phyloP scores from a whole-genome alignment of 2,797 vertebrate genomes.

The Peromyscus eremicus region DNA sequence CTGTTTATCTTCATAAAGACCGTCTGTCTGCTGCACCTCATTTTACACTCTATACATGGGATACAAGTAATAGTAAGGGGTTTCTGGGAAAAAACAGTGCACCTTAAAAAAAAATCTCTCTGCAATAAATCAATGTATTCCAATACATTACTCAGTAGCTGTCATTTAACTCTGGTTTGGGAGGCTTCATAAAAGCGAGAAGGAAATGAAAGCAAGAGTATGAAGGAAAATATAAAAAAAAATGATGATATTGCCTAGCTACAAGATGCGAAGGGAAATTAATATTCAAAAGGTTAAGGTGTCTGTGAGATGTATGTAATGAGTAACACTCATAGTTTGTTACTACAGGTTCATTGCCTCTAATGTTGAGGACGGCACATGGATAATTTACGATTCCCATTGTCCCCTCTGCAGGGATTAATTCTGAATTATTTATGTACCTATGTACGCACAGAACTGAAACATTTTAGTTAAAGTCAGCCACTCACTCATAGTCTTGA shows the following conservation, averaged over 20 bases:
- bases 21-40: constrained; percentile 59
- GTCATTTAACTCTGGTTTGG: constrained; percentile 78
- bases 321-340: constrained; percentile 96
- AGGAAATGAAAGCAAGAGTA: constrained; percentile 81
- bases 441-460: constrained; percentile 96
- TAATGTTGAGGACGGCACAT: constrained; percentile 94
- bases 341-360: constrained; percentile 97
- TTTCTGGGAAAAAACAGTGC: constrained; percentile 74
- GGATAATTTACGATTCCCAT: constrained; percentile 98
- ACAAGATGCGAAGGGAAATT: constrained; percentile 91
- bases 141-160: constrained; percentile 75
- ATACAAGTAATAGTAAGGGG: constrained; percentile 65
- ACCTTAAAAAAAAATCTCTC: constrained; percentile 64
- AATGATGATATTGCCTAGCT: constrained; percentile 87
- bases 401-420: constrained; percentile 98
- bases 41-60: constrained; percentile 56
- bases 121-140: constrained; percentile 84
- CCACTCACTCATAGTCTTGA: constrained; percentile 95
- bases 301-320: constrained; percentile 96
- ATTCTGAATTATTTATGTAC: constrained; percentile 99
- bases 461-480: constrained; percentile 99
- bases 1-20: constrained; percentile 62
- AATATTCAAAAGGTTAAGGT: constrained; percentile 98
- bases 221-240: constrained; percentile 75
- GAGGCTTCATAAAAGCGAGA: constrained; percentile 65